Evolutionary conservation across 2,797 vertebrate genomes (phyloP).

Genomic region (Linurgus olivaceus): DNA sequence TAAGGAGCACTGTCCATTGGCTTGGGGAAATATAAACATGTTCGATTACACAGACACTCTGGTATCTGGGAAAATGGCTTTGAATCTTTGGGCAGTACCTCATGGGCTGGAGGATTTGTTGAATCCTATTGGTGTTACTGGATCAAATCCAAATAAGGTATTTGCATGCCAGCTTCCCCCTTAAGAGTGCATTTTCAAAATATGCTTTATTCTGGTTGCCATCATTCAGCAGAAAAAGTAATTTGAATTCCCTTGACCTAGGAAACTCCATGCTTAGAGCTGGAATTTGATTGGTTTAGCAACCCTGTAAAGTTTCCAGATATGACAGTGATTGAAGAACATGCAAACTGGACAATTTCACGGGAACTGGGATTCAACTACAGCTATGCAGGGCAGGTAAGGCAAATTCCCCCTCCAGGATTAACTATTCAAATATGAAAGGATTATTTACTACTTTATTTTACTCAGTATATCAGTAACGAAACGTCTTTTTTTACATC

Average conservation of each 20-base stretch:
- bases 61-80: slow-evolving; percentile 95
- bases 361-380: slow-evolving; percentile 94
- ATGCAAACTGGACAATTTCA: slow-evolving; percentile 93
- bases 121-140: slow-evolving; percentile 95
- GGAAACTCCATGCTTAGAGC: slow-evolving; percentile 97
- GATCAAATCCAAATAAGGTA: slow-evolving; percentile 97
- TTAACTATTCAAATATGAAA: not conserved
- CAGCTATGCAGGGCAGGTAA: slow-evolving; percentile 91
- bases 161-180: not conserved
- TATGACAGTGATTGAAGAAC: slow-evolving; percentile 92
- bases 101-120: slow-evolving; percentile 95
- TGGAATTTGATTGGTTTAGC: slow-evolving; percentile 98
- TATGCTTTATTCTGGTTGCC: not conserved
- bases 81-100: slow-evolving; percentile 97
- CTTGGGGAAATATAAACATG: slow-evolving; percentile 96
- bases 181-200: not conserved
- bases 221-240: not conserved
- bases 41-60: slow-evolving; percentile 97
- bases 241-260: slow-evolving; percentile 43
- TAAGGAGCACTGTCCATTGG: slow-evolving; percentile 95
- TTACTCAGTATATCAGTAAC: not conserved
- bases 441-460: not conserved
- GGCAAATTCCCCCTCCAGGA: not conserved
- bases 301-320: slow-evolving; percentile 94
- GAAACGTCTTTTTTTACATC: not conserved